Evolutionary conservation across 30 jellyfish, hydroid and myxozoan species (phyloP).

Genomic region (Turritopsis dohrnii): DNA sequence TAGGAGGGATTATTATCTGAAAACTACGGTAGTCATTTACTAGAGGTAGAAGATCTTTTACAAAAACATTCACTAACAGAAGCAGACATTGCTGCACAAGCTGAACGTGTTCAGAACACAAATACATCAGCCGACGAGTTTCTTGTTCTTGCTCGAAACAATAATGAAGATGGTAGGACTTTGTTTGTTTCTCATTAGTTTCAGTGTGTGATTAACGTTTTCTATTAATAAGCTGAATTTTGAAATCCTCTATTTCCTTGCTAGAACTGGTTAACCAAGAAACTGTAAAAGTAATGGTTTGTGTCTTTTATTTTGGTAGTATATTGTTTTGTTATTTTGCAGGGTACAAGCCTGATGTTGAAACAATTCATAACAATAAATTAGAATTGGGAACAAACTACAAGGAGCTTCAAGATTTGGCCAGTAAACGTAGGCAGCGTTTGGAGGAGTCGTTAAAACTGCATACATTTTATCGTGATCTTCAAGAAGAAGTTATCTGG

Average conservation of each 20-base stretch:
- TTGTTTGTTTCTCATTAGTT: background rate
- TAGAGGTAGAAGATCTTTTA: slow-evolving; percentile 87
- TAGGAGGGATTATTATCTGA: slow-evolving; percentile 80
- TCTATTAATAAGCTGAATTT: no score
- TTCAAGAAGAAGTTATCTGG: slow-evolving; percentile 95
- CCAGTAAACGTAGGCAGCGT: slow-evolving; percentile 64
- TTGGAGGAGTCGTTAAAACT: slow-evolving; percentile 89
- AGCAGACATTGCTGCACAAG: slow-evolving; percentile 90
- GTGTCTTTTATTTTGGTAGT: no score
- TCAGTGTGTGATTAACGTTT: background rate
- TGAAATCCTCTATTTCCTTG: background rate
- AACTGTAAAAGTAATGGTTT: background rate
- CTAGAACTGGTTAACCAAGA: no score
- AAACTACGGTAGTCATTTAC: slow-evolving; percentile 84
- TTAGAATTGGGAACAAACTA: slow-evolving; percentile 52
- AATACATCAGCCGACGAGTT: slow-evolving; percentile 73
- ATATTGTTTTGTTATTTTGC: no score
- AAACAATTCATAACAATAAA: slow-evolving; percentile 60
- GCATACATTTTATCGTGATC: slow-evolving; percentile 94
- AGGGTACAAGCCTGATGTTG: slow-evolving; percentile 89
- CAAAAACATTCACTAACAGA: slow-evolving; percentile 89
- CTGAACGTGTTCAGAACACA: slow-evolving; percentile 80
- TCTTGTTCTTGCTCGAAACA: slow-evolving; percentile 53
- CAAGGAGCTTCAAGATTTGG: slow-evolving; percentile 55
- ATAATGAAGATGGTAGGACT: slow-evolving; percentile 52